Evolutionary conservation across 2,113 vertebrate genomes (phyloP), one percentile per base, ranked within the genome.

Genomic region (Mixornis gularis): DNA sequence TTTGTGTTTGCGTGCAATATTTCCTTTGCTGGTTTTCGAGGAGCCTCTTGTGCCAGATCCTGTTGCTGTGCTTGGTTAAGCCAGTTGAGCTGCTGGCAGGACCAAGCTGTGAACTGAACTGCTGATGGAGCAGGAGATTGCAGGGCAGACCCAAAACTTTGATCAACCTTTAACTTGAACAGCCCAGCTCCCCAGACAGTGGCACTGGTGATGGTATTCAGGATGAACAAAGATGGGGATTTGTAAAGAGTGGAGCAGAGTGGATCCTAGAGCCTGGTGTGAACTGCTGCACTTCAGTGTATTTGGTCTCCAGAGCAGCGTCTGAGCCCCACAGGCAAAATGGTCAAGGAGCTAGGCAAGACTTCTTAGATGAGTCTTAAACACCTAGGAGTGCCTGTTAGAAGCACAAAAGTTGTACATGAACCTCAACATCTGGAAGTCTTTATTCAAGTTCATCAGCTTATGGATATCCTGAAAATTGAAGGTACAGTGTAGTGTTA

Each of bases 221-320:
- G 41, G 56, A 27, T 55, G 51, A 49, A 3, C 3, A 17, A 6
- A 16, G 72, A 17, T 18, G 20, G 32, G 17, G 19, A 19, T 49
- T 43, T 52, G 46, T 29, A 2, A 44, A 32, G 56, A n/a, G 25
- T 26, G 9, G 58, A 76, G 49, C 38, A 29, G 34, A 9, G 44
- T 27, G 29, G 36, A 17, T 72, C 32, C 40, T 29, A 32, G 25
- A 60, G 38, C n/a, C 21, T 3, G 1, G 12, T 25, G n/a, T 64
- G 53, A 82, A 2, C 44, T 66, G 41, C 38, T 2, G 0, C 0
- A 0, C 17, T 62, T 53, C 17, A 13, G 10, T 5, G 4, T 38
- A 10, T 53, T 79, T 60, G 26, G 14, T 30, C 41, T 74, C 18
- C 7, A 3, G 58, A 49, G 49, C 2, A 10, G 21, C 44, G 52